Evolutionary conservation across 1,140 invertebrate species (phyloP).

Genomic region (Geopemphigus sp.): DNA sequence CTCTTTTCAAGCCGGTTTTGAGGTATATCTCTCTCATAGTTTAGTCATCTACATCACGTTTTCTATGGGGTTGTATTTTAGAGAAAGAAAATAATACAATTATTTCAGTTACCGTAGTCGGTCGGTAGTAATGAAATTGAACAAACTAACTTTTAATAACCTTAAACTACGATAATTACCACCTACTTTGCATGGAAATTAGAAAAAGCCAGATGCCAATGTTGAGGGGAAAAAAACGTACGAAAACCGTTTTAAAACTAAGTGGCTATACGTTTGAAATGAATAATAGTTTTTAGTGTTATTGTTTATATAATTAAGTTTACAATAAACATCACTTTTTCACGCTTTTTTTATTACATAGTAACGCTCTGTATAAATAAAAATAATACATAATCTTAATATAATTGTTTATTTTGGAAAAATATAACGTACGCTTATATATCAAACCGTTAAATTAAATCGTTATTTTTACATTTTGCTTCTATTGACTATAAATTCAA

Average conservation of each 20-base stretch:
- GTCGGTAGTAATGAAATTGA: background rate
- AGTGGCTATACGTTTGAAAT: background rate
- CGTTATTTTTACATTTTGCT: background rate
- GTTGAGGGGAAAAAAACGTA: constrained; percentile 2
- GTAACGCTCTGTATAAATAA: constrained; percentile 3
- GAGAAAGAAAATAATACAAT: background rate
- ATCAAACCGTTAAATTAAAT: background rate
- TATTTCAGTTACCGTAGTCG: background rate
- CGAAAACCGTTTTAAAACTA: constrained; percentile 12
- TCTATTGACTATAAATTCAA: too few relatives aligned
- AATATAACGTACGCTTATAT: background rate
- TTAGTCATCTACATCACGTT: background rate
- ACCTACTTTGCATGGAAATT: constrained; percentile 19
- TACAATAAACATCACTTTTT: background rate
- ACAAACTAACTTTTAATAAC: constrained; percentile 29
- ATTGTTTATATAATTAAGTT: constrained; percentile 30
- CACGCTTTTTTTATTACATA: background rate
- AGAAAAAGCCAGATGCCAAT: constrained; percentile 30
- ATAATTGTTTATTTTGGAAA: background rate
- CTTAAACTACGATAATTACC: constrained; percentile 14
- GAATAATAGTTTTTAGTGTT: background rate
- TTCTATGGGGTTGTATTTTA: background rate
- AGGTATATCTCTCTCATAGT: background rate
- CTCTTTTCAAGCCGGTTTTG: constrained; percentile 45
- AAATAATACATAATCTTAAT: background rate